These are phyloP conservation scores for Xenopus laevis DNA, from an alignment of 2,113 vertebrate species.

Conservation along the genomic window DNA sequence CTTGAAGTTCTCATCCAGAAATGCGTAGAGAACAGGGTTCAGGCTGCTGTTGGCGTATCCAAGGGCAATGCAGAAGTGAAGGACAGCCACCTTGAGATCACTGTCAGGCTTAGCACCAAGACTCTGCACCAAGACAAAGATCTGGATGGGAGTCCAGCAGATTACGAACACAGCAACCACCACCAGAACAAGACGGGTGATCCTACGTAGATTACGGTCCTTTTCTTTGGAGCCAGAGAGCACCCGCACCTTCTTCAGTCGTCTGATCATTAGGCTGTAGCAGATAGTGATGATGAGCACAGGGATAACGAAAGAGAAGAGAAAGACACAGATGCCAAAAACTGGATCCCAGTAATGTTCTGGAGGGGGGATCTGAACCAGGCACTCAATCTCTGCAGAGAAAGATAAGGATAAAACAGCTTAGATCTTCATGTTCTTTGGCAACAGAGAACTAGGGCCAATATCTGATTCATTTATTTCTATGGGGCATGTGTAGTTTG, in stretches of 20 bases:
- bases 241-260: constrained; percentile 85
- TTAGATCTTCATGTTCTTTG: background rate
- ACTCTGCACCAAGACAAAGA: constrained; percentile 88
- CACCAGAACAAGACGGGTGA: constrained; percentile 92
- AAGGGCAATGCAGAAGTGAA: constrained; percentile 91
- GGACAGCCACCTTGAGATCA: constrained; percentile 75
- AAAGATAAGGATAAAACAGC: background rate
- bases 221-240: constrained; percentile 95
- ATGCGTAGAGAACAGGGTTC: constrained; percentile 92
- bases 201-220: constrained; percentile 89
- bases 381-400: constrained; percentile 82
- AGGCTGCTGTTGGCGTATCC: constrained; percentile 96
- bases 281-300: constrained; percentile 92
- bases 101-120: constrained; percentile 85
- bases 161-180: constrained; percentile 93
- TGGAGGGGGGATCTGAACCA: constrained; percentile 81
- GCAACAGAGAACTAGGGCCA: no score
- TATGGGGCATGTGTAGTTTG: no score
- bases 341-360: constrained; percentile 87
- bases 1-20: constrained; percentile 98
- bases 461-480: no score
- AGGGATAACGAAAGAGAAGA: constrained; percentile 93
- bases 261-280: constrained; percentile 94
- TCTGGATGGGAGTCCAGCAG: constrained; percentile 95
- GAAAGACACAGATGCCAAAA: constrained; percentile 87